phyloP scores from a whole-genome alignment of 2,797 vertebrate species.

The Pseudochromis fuscus region DNA sequence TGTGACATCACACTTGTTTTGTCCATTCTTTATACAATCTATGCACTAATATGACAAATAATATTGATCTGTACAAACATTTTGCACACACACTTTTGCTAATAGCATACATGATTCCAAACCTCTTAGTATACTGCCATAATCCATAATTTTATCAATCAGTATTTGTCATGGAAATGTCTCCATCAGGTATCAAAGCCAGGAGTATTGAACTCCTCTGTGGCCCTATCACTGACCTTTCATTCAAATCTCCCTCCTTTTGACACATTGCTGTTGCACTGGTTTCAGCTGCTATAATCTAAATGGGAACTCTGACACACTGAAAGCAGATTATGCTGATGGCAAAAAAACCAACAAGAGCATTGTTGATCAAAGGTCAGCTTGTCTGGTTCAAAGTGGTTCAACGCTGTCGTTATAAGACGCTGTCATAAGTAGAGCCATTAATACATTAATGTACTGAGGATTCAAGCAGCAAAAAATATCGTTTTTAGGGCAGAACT shows the following conservation, averaged over 20 bases:
- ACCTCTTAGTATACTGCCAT: no score
- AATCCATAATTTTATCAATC: conserved; percentile 8
- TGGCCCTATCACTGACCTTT: conserved; percentile 6
- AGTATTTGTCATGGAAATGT: not conserved
- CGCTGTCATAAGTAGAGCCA: conserved; percentile 26
- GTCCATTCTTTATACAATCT: no score
- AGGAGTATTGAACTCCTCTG: conserved; percentile 7
- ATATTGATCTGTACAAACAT: no score
- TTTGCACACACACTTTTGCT: no score
- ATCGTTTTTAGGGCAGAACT: conserved; percentile 23
- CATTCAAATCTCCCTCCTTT: not conserved
- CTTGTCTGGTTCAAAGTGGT: conserved; percentile 14
- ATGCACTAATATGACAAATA: no score
- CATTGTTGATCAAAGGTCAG: conserved; percentile 18
- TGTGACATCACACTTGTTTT: no score
- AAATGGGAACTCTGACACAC: conserved; percentile 3
- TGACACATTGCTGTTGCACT: not conserved
- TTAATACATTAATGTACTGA: conserved; percentile 55
- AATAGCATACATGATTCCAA: no score
- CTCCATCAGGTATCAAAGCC: conserved; percentile 8
- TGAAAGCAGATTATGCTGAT: conserved; percentile 2
- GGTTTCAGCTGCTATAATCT: not conserved
- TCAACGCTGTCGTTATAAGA: conserved; percentile 15
- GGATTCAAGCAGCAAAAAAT: conserved; percentile 41
- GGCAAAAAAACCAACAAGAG: not conserved